Conservation (phyloP, 1,140 invertebrate species). For the Zophobas morio region DNA sequence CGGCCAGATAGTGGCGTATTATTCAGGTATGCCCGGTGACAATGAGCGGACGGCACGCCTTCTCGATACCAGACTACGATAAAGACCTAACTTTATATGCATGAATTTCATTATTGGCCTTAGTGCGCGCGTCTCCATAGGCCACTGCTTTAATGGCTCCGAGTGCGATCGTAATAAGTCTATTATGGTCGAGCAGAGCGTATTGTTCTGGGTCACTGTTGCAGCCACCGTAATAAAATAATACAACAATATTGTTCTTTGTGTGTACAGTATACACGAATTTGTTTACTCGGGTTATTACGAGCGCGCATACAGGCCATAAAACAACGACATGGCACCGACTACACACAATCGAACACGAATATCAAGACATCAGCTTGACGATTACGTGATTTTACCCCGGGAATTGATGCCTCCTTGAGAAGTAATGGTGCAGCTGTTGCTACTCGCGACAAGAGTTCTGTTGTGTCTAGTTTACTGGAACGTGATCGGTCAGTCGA, state of each 20-base stretch:
- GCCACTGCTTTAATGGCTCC: slow-evolving; percentile 30
- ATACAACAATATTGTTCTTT: slow-evolving; percentile 33
- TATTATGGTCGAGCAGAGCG: slow-evolving; percentile 17
- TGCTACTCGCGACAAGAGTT: slow-evolving; percentile 16
- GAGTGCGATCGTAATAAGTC: slow-evolving; percentile 40
- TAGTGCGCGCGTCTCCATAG: slow-evolving; percentile 43
- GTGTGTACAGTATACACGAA: slow-evolving; percentile 14
- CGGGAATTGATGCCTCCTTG: slow-evolving; percentile 33
- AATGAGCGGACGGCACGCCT: slow-evolving; percentile 64
- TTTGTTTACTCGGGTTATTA: slow-evolving; percentile 29
- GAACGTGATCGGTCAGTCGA: slow-evolving; percentile 31
- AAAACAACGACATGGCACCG: slow-evolving; percentile 33
- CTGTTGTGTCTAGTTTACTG: slow-evolving; percentile 29
- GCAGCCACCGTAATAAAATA: slow-evolving; percentile 39
- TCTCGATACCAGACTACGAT: slow-evolving; percentile 61
- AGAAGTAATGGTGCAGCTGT: slow-evolving; percentile 28
- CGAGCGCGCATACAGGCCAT: slow-evolving; percentile 23
- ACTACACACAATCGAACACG: slow-evolving; percentile 15
- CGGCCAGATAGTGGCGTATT: slow-evolving; percentile 63
- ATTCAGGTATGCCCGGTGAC: slow-evolving; percentile 64
- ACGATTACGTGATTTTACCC: slow-evolving; percentile 41
- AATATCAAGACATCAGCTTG: slow-evolving; percentile 39
- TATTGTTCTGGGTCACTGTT: slow-evolving; percentile 46
- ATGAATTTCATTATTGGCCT: slow-evolving; percentile 59
- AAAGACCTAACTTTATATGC: slow-evolving; percentile 58